Base-by-base conservation (phyloP, 1,140 invertebrate species). In the Camponotus vicinus region DNA sequence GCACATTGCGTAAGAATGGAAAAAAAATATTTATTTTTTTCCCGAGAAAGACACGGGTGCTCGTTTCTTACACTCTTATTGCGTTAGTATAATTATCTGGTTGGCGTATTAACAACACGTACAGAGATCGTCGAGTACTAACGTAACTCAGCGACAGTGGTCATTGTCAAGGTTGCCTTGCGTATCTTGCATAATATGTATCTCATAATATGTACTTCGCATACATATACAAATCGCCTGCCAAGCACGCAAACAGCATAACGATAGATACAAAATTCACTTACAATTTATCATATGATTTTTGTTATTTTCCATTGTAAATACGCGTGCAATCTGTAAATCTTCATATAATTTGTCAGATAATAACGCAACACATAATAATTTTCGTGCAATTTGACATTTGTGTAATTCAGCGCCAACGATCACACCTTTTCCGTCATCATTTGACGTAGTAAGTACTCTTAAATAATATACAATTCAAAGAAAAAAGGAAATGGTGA, bases 161-260 rank as follows among this genome's bases (percentile, higher is more conserved):
- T 91, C 90, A 91, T 91, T 91, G 90, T 64, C 90, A 91, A 91
- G 90, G 88, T n/a, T 82, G 61, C 9, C 55, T 86, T 69, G 9
- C 4, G 66, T 40, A 78, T 75, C 89, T 91, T 91, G 86, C 90
- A 89, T 91, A 91, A 91, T 89, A 7, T n/a, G 21, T 45, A 37
- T 18, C 27, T 21, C n/a, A n/a, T n/a, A n/a, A n/a, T n/a, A n/a
- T n/a, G 45, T 40, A 52, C 37, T 32, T 32, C 59, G 42, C n/a
- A 63, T 27, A 79, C 75, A 32, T 67, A 55, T 34, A 42, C 52
- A 27, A 27, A n/a, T 7, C 21, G 69, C 45, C 6, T 27, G 21
- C 5, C 15, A 27, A 11, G 15, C 49, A 40, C 45, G 13, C 45
- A 80, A 80, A 70, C 77, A 32, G 15, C 34, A 52, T 52, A 3